Percentiles rank a stretch among this genome's conserved stretches.
Evolutionary conservation across 2,888 invertebrate species (phyloP).

Genomic region (Agriotes lineatus): DNA sequence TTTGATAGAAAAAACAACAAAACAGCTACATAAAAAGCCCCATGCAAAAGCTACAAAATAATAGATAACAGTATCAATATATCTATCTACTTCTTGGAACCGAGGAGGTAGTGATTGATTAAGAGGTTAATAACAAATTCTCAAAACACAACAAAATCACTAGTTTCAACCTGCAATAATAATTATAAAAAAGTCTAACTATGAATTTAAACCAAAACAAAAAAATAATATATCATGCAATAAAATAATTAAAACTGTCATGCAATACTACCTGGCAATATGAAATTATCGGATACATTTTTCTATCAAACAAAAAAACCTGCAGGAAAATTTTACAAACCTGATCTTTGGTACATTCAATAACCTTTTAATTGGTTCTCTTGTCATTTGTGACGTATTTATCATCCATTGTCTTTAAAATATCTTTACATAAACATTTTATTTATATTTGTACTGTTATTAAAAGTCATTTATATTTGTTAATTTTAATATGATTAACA

Average conservation of each 20-base stretch:
- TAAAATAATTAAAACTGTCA: background rate
- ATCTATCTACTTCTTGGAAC: constrained; percentile 32
- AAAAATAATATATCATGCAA: background rate
- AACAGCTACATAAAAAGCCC: constrained; percentile 25
- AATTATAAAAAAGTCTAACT: constrained; percentile 4
- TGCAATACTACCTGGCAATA: background rate
- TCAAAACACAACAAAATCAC: constrained; percentile 1
- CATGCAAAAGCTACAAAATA: constrained; percentile 38
- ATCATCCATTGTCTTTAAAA: too few relatives aligned
- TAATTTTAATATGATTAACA: too few relatives aligned
- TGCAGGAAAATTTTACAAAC: too few relatives aligned
- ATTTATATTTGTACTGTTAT: too few relatives aligned
- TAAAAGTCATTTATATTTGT: too few relatives aligned
- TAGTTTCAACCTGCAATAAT: constrained; percentile 15
- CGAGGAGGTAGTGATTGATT: constrained; percentile 44
- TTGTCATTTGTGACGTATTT: too few relatives aligned
- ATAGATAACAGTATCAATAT: background rate
- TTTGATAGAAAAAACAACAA: background rate
- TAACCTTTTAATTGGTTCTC: too few relatives aligned
- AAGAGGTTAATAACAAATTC: constrained; percentile 2
- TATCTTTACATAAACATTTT: too few relatives aligned
- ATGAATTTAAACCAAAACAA: background rate
- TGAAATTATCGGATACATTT: background rate
- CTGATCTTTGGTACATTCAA: too few relatives aligned
- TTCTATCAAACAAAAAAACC: too few relatives aligned